Base-by-base conservation (phyloP, 2,797 vertebrate species). In the Valencia hispanica region DNA sequence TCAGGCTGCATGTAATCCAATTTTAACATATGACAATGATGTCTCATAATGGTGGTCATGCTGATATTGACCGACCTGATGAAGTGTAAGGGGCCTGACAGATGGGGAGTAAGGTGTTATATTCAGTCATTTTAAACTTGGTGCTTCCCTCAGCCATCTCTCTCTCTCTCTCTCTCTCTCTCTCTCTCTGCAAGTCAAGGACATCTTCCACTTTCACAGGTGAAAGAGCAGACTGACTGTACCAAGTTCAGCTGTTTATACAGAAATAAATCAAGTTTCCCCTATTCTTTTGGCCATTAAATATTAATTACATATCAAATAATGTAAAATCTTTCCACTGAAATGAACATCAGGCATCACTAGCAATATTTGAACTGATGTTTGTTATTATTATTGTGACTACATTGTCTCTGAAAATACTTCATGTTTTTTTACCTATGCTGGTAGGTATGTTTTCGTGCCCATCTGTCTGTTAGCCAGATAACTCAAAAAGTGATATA, bases 181-280 rank as follows among this genome's bases (percentile, higher is more conserved):
- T 61, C 59, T 9, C 59, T 10, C n/a, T 9, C 88, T 89, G 70
- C 34, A 63, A 79, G 76, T 88, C 86, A 92, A 92, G 90, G 92
- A 82, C 86, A 77, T 76, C 75, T 65, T 45, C 79, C 84, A 84
- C 80, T 88, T 92, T 91, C 85, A 90, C 89, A 91, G 86, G 90
- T 90, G 87, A 91, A 80, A 73, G 82, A 89, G 74, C 81, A 79
- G 85, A 80, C 75, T 74, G 68, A 86, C 88, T 85, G 72, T 89
- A 85, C 30, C 43, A 75, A n/a, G n/a, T 39, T 22, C 70, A 48
- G 12, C 30, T 41, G 25, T 17, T 55, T 66, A 34, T 68, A 78
- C 25, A 55, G 22, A 69, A 3, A 68, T 2, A 78, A 73, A 39
- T 57, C 17, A 22, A 68, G 17, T 15, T 30, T 36, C 10, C 22